A percentile compares a stretch with the other conserved stretches of the same genome.
These are phyloP conservation scores for Chloroclysta siterata DNA, from an alignment of 2,888 invertebrate species.

Conservation along the genomic window DNA sequence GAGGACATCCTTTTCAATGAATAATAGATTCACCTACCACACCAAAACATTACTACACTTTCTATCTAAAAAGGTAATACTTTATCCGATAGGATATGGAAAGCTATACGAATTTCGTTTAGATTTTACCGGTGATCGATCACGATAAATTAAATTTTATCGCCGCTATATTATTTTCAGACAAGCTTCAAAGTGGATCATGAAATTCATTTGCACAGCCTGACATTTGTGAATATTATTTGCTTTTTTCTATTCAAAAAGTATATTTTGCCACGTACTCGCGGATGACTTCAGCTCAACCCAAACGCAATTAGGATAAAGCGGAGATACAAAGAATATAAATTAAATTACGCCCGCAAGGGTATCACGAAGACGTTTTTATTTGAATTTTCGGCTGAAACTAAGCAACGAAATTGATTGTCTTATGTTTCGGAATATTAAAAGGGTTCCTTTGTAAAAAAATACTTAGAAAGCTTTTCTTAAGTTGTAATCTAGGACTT, in stretches of 20 bases:
- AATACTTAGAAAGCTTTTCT: neutral
- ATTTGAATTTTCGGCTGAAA: neutral
- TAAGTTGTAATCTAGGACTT: neutral
- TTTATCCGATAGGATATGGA: constrained; percentile 9
- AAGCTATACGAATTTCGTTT: constrained; percentile 15
- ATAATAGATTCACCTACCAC: constrained; percentile 37
- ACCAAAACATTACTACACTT: constrained; percentile 12
- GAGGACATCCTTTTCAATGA: constrained; percentile 38
- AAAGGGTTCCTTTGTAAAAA: neutral
- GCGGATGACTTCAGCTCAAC: neutral
- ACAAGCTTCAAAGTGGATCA: constrained; percentile 3
- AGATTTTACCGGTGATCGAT: constrained; percentile 23
- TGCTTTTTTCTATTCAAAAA: neutral
- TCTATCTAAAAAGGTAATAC: neutral
- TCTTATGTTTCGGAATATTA: neutral
- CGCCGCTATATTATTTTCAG: neutral
- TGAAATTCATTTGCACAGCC: neutral
- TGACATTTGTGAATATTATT: neutral
- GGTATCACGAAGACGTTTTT: neutral
- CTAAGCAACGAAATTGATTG: neutral
- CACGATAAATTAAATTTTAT: constrained; percentile 10
- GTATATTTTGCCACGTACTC: neutral
- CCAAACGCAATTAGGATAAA: neutral
- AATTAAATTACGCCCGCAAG: neutral
- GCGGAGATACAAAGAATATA: neutral